These are phyloP conservation scores for Criorhina ranunculi DNA, from an alignment of 2,888 invertebrate species.

Conservation along the genomic window DNA sequence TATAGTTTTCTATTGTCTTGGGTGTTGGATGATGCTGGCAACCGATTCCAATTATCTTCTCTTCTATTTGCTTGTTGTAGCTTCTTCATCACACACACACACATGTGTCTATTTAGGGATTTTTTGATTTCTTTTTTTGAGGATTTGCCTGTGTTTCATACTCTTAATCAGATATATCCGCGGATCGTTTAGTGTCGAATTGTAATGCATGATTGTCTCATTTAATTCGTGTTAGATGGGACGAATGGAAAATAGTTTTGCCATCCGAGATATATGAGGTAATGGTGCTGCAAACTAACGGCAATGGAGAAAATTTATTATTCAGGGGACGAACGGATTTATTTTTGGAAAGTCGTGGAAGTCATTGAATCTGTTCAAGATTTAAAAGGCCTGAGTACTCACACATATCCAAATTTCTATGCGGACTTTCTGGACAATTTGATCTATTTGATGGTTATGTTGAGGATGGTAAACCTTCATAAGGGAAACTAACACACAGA, in stretches of 20 bases:
- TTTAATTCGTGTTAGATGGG: conserved; percentile 60
- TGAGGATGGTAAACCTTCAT: no score
- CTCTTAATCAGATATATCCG: conserved; percentile 74
- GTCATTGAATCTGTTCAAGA: no score
- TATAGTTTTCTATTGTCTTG: conserved; percentile 63
- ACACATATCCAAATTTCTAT: no score
- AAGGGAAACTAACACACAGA: no score
- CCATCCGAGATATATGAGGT: not conserved
- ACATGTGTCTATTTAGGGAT: conserved; percentile 53
- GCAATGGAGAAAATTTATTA: conserved; percentile 62
- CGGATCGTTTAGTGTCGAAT: conserved; percentile 76
- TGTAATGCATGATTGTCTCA: conserved; percentile 72
- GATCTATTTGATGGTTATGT: no score
- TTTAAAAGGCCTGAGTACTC: no score
- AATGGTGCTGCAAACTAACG: conserved; percentile 17
- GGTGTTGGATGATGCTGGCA: conserved; percentile 37
- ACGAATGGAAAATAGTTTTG: conserved; percentile 49
- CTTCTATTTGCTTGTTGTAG: conserved; percentile 23
- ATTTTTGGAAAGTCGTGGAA: conserved; percentile 23
- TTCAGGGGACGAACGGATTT: conserved; percentile 27
- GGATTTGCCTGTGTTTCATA: conserved; percentile 55
- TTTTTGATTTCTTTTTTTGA: conserved; percentile 25
- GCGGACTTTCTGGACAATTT: no score
- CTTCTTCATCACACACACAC: not conserved
- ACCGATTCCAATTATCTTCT: conserved; percentile 70